Evolutionary conservation across 2,888 invertebrate genomes (phyloP).

Genomic region (Phyllotreta striolata): DNA sequence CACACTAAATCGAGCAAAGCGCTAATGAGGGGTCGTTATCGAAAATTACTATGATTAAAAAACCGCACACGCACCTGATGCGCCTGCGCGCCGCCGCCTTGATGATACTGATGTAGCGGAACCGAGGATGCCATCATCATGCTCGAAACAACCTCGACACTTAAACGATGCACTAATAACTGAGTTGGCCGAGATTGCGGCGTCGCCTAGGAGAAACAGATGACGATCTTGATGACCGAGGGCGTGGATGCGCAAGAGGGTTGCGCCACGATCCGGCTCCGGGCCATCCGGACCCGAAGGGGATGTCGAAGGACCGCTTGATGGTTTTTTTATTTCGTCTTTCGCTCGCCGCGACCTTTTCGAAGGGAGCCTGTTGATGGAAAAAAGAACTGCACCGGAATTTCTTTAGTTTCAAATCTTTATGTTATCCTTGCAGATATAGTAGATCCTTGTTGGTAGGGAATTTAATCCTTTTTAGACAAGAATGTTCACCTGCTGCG

Average conservation of each 20-base stretch:
- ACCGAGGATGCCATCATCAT: constrained; percentile 57
- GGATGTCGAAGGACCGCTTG: constrained; percentile 33
- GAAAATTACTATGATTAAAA: constrained; percentile 58
- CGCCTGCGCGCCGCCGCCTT: constrained; percentile 57
- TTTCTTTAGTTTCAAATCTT: neutral
- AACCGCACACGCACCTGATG: constrained; percentile 58
- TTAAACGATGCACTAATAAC: constrained; percentile 61
- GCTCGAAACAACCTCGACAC: constrained; percentile 47
- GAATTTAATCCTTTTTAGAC: too few species aligned
- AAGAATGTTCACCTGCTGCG: too few species aligned
- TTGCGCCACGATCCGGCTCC: constrained; percentile 47
- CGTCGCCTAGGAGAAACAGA: constrained; percentile 53
- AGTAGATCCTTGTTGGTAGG: too few species aligned
- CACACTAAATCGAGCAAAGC: constrained; percentile 31
- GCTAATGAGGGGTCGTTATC: constrained; percentile 58
- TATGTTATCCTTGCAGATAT: neutral
- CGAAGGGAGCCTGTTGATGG: neutral
- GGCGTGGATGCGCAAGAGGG: constrained; percentile 57
- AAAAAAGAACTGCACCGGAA: neutral
- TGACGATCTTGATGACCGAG: constrained; percentile 58
- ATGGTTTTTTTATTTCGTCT: too few species aligned
- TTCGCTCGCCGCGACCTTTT: neutral
- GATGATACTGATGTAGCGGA: constrained; percentile 57
- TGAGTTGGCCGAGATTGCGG: constrained; percentile 58
- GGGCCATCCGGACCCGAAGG: constrained; percentile 39